Conservation (phyloP, 2,797 vertebrate genomes). For the Alectoris magna region DNA sequence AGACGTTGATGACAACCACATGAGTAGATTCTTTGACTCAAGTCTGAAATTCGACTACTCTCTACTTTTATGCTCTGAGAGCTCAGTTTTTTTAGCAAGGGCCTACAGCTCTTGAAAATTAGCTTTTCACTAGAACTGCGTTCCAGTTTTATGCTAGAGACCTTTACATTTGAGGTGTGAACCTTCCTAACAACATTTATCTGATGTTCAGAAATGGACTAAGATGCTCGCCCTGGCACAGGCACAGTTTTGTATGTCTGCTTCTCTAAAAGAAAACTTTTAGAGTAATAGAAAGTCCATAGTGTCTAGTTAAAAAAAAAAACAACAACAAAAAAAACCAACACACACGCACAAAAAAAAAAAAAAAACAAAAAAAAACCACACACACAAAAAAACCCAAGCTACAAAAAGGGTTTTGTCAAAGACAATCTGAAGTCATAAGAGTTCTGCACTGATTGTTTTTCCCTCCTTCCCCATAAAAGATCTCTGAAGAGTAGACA, state of each 20-base stretch:
- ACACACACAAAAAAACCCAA: background rate
- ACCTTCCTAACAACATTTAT: background rate
- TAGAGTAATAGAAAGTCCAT: background rate
- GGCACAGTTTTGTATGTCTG: background rate
- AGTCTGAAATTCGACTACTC: background rate
- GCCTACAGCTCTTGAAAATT: background rate
- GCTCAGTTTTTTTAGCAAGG: background rate
- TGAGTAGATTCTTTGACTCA: background rate
- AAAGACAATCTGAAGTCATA: background rate
- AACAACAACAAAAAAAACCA: background rate
- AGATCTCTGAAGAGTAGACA: constrained; percentile 21
- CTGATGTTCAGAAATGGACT: background rate
- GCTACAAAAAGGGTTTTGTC: constrained; percentile 4
- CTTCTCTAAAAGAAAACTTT: background rate
- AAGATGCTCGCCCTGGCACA: fast-evolving
- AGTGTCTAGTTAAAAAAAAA: fast-evolving
- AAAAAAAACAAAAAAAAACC: background rate
- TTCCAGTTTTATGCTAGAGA: background rate
- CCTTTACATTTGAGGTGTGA: background rate
- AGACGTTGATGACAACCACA: background rate
- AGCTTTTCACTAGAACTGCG: background rate
- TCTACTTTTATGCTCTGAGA: background rate
- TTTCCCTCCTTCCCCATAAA: constrained; percentile 23
- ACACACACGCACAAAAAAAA: background rate
- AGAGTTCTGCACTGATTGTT: background rate